These are phyloP conservation scores for Ptychadena robeensis DNA, from an alignment of 2,797 vertebrate species.

Conservation along the genomic window DNA sequence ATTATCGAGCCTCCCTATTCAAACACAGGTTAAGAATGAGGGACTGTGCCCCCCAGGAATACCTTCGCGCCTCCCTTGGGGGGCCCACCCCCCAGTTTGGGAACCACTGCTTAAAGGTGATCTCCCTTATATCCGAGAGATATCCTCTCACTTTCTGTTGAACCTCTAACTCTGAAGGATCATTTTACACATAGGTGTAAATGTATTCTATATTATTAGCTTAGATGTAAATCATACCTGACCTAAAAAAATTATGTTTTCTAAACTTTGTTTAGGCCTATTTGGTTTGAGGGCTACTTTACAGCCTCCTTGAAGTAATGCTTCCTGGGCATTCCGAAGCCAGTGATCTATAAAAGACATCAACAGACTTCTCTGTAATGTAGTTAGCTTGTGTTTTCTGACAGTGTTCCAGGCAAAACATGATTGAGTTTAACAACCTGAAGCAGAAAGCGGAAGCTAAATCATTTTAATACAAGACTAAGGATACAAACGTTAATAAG, in stretches of 20 bases:
- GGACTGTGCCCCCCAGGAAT: too few species aligned
- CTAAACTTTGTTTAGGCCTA: neutral
- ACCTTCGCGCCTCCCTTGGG: too few species aligned
- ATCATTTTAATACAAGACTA: slow-evolving; percentile 5
- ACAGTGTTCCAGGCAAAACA: slow-evolving; percentile 12
- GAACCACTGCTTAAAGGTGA: too few species aligned
- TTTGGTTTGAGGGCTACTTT: neutral
- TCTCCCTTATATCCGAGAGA: too few species aligned
- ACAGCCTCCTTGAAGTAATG: neutral
- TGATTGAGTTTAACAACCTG: slow-evolving; percentile 6
- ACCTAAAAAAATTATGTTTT: neutral
- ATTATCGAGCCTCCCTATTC: too few species aligned
- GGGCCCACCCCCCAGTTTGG: too few species aligned
- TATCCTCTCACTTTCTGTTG: too few species aligned
- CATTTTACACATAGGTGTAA: too few species aligned
- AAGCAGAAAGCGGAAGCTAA: slow-evolving; percentile 2
- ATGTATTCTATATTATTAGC: too few species aligned
- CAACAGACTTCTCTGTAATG: slow-evolving; percentile 23
- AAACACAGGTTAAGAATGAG: too few species aligned
- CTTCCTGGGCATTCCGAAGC: neutral
- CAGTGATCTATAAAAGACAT: slow-evolving; percentile 25
- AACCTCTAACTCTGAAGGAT: too few species aligned
- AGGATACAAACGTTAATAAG: neutral
- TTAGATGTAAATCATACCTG: neutral
- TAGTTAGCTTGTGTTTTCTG: slow-evolving; percentile 8